A percentile compares a stretch with the other conserved stretches of the same genome.
phyloP scores from a whole-genome alignment of 1,140 invertebrate species.

The Argopecten irradians region DNA sequence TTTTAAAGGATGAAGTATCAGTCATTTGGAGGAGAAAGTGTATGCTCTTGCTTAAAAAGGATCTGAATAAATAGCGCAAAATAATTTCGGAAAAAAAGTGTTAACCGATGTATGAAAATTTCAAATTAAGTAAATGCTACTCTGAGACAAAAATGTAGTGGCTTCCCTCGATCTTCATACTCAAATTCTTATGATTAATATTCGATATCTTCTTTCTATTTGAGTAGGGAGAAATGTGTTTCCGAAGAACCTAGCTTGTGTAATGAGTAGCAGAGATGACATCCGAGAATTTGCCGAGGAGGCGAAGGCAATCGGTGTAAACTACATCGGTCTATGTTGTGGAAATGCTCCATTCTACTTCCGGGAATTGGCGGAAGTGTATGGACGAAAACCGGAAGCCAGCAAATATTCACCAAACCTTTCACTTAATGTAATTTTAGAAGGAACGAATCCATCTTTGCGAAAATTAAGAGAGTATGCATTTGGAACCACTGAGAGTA shows the following conservation, averaged over 20 bases:
- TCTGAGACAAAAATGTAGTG: not conserved
- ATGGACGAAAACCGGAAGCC: slow-evolving; percentile 50
- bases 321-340: slow-evolving; percentile 65
- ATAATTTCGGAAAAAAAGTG: no score
- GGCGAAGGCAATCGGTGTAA: slow-evolving; percentile 54
- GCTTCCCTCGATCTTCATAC: no score
- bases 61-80: no score
- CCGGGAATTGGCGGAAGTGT: slow-evolving; percentile 55
- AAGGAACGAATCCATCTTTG: not conserved
- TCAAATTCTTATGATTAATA: no score
- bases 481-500: not conserved
- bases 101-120: no score
- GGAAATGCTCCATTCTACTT: slow-evolving; percentile 57
- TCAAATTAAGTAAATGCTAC: not conserved
- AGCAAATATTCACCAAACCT: slow-evolving; percentile 43
- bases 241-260: slow-evolving; percentile 47
- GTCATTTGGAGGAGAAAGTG: not conserved
- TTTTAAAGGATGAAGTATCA: not conserved
- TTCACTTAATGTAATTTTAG: slow-evolving; percentile 28
- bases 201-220: not conserved
- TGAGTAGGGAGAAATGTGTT: slow-evolving; percentile 46
- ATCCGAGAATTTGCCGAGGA: slow-evolving; percentile 51
- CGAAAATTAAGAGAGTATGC: not conserved
- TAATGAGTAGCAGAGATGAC: slow-evolving; percentile 48
- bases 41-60: no score